Conservation (phyloP, 2,888 invertebrate species). For the Hedychridium roseum region DNA sequence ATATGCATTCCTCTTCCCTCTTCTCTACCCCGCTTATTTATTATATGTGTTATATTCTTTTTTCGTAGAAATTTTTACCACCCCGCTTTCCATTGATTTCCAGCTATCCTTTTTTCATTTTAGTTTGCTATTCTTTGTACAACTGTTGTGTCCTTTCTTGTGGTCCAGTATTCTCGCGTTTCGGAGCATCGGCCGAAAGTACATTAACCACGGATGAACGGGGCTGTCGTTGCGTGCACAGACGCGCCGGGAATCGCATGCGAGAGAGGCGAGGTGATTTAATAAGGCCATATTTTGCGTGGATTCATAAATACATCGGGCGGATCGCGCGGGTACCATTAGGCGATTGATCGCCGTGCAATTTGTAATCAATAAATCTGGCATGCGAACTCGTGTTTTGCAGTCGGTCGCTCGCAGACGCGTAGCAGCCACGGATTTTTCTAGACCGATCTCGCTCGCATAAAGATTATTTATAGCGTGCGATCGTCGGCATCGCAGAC, state of each 20-base stretch:
- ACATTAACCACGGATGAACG: slow-evolving; percentile 29
- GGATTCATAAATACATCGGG: slow-evolving; percentile 49
- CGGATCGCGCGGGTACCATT: slow-evolving; percentile 38
- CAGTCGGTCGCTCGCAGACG: slow-evolving; percentile 14
- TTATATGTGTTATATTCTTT: no score
- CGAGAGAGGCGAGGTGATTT: slow-evolving; percentile 42
- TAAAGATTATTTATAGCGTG: slow-evolving; percentile 27
- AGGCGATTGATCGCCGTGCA: slow-evolving; percentile 49
- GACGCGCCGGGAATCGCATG: no score
- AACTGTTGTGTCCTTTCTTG: no score
- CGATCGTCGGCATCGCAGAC: no score
- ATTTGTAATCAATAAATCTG: slow-evolving; percentile 55
- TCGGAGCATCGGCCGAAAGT: slow-evolving; percentile 16
- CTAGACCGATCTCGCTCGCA: slow-evolving; percentile 12
- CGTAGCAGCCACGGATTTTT: slow-evolving; percentile 26
- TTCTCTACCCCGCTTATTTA: no score
- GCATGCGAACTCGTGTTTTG: slow-evolving; percentile 31
- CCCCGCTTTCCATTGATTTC: no score
- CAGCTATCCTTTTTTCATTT: no score
- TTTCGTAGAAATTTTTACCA: no score
- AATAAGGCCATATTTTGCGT: slow-evolving; percentile 48
- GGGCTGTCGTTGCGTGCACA: slow-evolving; percentile 22
- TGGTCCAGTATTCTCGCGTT: no score
- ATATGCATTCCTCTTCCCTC: no score
- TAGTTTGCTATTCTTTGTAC: no score